Evolutionary conservation across 2,888 invertebrate genomes (phyloP).

Genomic region (Heliothis peltigera): DNA sequence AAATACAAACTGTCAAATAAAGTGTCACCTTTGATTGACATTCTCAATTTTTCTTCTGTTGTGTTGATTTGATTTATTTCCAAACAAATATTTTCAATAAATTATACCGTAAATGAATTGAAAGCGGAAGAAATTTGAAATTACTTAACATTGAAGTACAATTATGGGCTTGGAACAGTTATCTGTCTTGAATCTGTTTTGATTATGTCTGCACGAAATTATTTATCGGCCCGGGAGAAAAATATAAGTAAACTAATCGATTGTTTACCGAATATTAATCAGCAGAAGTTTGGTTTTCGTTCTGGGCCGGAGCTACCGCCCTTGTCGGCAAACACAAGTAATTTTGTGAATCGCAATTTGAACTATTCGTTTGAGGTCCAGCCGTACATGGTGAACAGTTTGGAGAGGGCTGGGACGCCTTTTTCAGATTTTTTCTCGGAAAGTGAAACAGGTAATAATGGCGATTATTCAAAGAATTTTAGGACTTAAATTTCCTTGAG

Average conservation of each 20-base stretch:
- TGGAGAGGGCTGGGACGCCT: slow-evolving; percentile 81
- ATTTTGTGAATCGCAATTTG: slow-evolving; percentile 80
- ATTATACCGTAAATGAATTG: slow-evolving; percentile 28
- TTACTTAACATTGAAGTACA: slow-evolving; percentile 23
- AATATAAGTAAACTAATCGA: slow-evolving; percentile 80
- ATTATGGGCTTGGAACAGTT: slow-evolving; percentile 53
- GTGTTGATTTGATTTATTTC: slow-evolving; percentile 44
- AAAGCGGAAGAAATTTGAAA: slow-evolving; percentile 22
- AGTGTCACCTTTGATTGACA: slow-evolving; percentile 37
- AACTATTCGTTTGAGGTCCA: slow-evolving; percentile 78
- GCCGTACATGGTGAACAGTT: slow-evolving; percentile 72
- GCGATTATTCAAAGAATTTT: too few relatives aligned
- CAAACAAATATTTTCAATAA: slow-evolving; percentile 43
- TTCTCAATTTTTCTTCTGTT: slow-evolving; percentile 41
- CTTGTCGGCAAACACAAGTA: slow-evolving; percentile 77
- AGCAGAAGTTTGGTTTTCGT: slow-evolving; percentile 79
- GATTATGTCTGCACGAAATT: slow-evolving; percentile 87
- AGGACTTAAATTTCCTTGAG: too few relatives aligned
- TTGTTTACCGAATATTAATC: slow-evolving; percentile 83
- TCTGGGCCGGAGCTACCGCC: slow-evolving; percentile 76
- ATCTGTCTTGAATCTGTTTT: slow-evolving; percentile 55
- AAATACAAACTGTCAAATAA: background rate
- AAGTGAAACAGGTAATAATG: slow-evolving; percentile 78
- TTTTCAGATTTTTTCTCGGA: slow-evolving; percentile 87
- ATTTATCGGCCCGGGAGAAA: slow-evolving; percentile 83